These are phyloP conservation scores for Pocillopora damicornis DNA, from an alignment of 64 coral and sea anemone genomes.

Conservation along the genomic window DNA sequence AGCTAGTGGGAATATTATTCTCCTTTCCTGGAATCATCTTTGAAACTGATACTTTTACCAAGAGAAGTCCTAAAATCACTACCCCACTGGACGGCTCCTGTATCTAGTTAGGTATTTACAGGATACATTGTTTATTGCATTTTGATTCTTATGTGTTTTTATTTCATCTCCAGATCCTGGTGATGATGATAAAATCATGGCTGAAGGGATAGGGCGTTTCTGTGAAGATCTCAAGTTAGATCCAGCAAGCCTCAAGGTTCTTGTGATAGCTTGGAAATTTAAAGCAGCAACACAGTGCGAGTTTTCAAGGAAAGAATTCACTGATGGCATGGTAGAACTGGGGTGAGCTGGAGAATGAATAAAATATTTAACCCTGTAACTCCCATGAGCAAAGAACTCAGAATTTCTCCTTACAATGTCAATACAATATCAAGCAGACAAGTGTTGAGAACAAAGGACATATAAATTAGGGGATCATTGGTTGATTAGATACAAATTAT, in stretches of 20 bases:
- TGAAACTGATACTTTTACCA: no score
- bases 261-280: constrained; percentile 99
- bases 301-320: constrained; percentile 98
- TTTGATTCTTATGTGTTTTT: background rate
- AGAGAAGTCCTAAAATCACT: no score
- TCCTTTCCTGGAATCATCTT: no score
- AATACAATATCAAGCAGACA: no score
- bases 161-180: constrained; percentile 53
- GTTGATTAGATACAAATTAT: no score
- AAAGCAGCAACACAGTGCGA: constrained; percentile 98
- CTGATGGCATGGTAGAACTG: constrained; percentile 94
- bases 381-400: no score
- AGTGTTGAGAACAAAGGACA: no score
- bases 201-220: constrained; percentile 82
- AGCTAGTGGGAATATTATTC: no score
- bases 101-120: background rate
- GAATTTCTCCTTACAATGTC: no score
- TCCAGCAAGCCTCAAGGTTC: constrained; percentile 95
- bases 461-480: no score
- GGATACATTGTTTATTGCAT: no score
- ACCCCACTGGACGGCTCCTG: background rate
- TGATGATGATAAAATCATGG: constrained; percentile 99
- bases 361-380: no score
- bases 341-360: constrained; percentile 53
- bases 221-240: constrained; percentile 94